Evolutionary conservation across 2,113 vertebrate genomes (phyloP).

Genomic region (Maylandia zebra): DNA sequence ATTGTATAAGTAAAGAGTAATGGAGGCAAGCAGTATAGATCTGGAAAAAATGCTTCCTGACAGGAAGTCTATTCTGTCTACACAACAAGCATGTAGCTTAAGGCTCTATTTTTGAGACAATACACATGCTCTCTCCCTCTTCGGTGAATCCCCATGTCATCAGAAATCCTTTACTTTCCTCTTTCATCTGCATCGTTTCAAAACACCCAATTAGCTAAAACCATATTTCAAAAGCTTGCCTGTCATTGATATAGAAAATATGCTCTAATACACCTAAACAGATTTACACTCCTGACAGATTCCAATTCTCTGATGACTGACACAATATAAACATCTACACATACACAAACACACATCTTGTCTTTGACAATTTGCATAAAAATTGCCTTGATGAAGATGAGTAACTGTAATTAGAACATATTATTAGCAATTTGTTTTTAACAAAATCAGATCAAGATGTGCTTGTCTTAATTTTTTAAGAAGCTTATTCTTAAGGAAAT

Average conservation of each 20-base stretch:
- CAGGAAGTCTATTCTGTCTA: conserved; percentile 52
- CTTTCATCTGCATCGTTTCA: conserved; percentile 26
- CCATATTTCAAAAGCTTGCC: conserved; percentile 2
- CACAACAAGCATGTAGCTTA: conserved; percentile 38
- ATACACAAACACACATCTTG: neutral
- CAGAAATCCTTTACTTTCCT: conserved; percentile 26
- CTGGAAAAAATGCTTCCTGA: conserved; percentile 32
- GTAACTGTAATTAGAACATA: conserved; percentile 7
- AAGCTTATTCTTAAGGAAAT: conserved; percentile 18
- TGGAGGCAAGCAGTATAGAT: conserved; percentile 34
- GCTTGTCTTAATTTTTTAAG: conserved; percentile 13
- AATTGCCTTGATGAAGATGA: conserved; percentile 21
- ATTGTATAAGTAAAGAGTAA: conserved; percentile 40
- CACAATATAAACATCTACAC: neutral
- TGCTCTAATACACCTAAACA: neutral
- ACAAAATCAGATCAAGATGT: conserved; percentile 37
- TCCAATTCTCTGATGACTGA: neutral
- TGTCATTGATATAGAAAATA: conserved; percentile 3
- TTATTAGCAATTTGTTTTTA: conserved; percentile 17
- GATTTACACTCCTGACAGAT: neutral
- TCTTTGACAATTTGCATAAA: neutral
- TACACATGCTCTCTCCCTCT: neutral
- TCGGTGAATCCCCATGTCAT: conserved; percentile 28
- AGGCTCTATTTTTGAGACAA: conserved; percentile 45
- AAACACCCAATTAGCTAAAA: conserved; percentile 43